These are phyloP conservation scores for Hypena proboscidalis DNA, from an alignment of 2,888 invertebrate species.

Conservation along the genomic window DNA sequence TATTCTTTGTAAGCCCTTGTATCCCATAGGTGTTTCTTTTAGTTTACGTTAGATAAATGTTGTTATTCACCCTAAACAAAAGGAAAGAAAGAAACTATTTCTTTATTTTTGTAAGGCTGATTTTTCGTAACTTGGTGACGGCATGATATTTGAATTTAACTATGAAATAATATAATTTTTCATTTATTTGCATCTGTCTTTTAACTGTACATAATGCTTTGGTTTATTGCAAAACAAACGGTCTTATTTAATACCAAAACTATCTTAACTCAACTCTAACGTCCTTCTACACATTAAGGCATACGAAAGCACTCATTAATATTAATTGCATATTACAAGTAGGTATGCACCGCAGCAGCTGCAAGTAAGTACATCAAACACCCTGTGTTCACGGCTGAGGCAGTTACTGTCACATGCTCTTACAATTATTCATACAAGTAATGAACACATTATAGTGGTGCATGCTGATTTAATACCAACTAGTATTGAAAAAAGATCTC, in stretches of 20 bases:
- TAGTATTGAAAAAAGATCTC: slow-evolving; percentile 34
- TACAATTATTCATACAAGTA: slow-evolving; percentile 54
- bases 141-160: too few relatives aligned
- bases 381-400: slow-evolving; percentile 37
- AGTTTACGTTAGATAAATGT: neutral
- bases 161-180: too few relatives aligned
- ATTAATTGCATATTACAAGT: slow-evolving; percentile 22
- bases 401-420: slow-evolving; percentile 52
- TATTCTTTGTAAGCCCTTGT: slow-evolving; percentile 40
- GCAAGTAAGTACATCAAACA: slow-evolving; percentile 44
- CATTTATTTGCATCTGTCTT: too few relatives aligned
- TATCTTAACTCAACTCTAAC: too few relatives aligned
- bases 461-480: slow-evolving; percentile 2
- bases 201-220: too few relatives aligned
- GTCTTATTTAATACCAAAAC: neutral
- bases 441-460: slow-evolving; percentile 40
- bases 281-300: slow-evolving; percentile 1
- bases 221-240: neutral
- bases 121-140: too few relatives aligned
- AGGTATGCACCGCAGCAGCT: slow-evolving; percentile 30
- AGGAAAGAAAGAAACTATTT: too few relatives aligned
- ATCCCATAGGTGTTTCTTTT: slow-evolving; percentile 12
- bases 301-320: slow-evolving; percentile 17
- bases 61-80: too few relatives aligned
- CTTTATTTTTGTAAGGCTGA: too few relatives aligned